Base-by-base conservation (phyloP, 2,797 vertebrate species). In the Ataeniobius toweri region DNA sequence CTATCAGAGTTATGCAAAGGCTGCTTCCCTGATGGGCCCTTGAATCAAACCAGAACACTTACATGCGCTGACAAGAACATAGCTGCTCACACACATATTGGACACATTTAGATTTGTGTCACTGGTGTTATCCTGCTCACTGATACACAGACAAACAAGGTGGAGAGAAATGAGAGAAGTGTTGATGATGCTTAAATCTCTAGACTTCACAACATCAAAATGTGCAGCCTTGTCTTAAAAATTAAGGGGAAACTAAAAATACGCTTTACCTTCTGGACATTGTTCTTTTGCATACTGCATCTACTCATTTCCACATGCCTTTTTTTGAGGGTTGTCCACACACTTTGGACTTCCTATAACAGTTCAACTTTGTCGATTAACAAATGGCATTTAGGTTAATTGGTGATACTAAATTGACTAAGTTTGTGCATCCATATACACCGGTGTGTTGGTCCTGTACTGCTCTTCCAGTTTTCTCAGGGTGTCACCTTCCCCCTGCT, bases 1-100 rank as follows among this genome's bases (percentile, higher is more conserved):
- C 91, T 83, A 88, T 94, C 89, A 92, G 80, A 90, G 80, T 85
- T 87, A 87, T 85, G 88, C 86, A 91, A 86, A 90, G 86, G 77
- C 83, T 83, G 83, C 85, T 89, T 88, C 77, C 72, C 81, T 9
- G 75, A 85, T 86, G 77, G 85, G 75, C 73, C 73, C 67, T 85
- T 80, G 81, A 83, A 90, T 91, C 82, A 90, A 89, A 80, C 56
- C 69, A 50, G 69, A 63, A 82, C 53, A 71, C 80, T 80, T 83
- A 78, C 78, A 80, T 70, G 58, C 65, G 78, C 81, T 73, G 44
- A 41, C n/a, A 77, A 77, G 70, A 78, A 83, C 71, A 74, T 48
- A 31, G 28, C 9, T 41, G 7, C 44, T 22, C 20, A 74, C 76
- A 71, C 61, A 53, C 31, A 75, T 13, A 75, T 3, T 31, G 58